Percentiles rank a stretch among this genome's conserved stretches.
These are phyloP conservation scores for Bungarus multicinctus DNA, from an alignment of 2,113 vertebrate genomes.

Conservation along the genomic window DNA sequence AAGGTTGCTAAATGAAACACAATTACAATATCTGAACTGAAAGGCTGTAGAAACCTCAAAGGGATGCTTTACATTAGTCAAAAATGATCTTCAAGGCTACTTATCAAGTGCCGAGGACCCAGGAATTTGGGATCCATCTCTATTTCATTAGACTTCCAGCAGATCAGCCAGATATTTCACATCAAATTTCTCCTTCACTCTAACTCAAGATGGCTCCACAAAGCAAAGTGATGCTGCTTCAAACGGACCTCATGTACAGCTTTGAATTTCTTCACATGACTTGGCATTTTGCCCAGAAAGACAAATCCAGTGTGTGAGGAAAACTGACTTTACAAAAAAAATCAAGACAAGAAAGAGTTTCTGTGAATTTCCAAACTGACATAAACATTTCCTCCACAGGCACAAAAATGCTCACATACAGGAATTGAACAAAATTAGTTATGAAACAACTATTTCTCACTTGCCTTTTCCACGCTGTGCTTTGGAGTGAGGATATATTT, in stretches of 20 bases:
- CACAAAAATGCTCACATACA: constrained; percentile 1
- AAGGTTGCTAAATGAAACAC: not conserved
- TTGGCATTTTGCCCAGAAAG: constrained; percentile 13
- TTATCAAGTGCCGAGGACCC: not conserved
- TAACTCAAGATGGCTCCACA: not conserved
- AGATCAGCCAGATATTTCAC: not conserved
- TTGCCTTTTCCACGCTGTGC: constrained; percentile 1
- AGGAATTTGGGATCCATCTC: not conserved
- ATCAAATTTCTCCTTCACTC: not conserved
- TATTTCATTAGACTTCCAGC: not conserved
- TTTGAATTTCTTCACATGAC: not conserved
- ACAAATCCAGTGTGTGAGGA: not conserved
- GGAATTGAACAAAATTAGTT: not conserved
- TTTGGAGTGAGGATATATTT: not conserved
- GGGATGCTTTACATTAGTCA: not conserved
- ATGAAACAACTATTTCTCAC: constrained; percentile 2
- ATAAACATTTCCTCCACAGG: constrained; percentile 3
- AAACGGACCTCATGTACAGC: not conserved
- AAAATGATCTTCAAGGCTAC: not conserved
- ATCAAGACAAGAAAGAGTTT: not conserved
- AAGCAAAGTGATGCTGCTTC: not conserved
- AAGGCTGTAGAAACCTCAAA: not conserved
- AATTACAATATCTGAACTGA: not conserved
- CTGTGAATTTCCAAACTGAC: constrained; percentile 1
- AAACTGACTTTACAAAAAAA: constrained; percentile 3